phyloP scores from a whole-genome alignment of 1,140 invertebrate species.

The Dendrolimus kikuchii region DNA sequence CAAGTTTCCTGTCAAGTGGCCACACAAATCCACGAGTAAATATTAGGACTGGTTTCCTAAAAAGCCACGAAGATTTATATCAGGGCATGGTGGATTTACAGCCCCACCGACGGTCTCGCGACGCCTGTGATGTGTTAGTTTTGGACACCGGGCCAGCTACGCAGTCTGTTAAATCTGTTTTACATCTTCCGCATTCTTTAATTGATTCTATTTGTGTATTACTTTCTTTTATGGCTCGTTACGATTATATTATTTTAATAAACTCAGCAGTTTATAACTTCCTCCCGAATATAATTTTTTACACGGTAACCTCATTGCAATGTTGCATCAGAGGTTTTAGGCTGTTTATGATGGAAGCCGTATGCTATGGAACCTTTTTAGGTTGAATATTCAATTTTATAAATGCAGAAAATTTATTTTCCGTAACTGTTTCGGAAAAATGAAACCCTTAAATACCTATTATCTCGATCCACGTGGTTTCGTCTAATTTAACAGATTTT shows the following conservation, averaged over 20 bases:
- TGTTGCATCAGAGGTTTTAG: neutral
- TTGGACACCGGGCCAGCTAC: conserved; percentile 13
- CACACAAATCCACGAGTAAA: conserved; percentile 6
- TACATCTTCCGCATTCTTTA: conserved; percentile 46
- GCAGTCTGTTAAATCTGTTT: conserved; percentile 23
- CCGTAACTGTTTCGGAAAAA: too few species aligned
- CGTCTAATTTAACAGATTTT: neutral
- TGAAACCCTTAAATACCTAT: neutral
- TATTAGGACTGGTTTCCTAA: conserved; percentile 10
- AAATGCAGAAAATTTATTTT: neutral
- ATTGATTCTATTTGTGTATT: conserved; percentile 40
- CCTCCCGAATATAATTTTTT: conserved; percentile 17
- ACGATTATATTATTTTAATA: conserved; percentile 20
- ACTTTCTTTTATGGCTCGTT: conserved; percentile 31
- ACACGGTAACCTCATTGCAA: conserved; percentile 7
- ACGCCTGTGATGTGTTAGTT: conserved; percentile 23
- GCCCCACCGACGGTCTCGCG: conserved; percentile 7
- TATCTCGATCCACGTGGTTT: neutral
- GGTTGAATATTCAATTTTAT: neutral
- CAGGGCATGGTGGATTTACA: conserved; percentile 18
- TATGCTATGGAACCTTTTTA: too few species aligned
- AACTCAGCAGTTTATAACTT: conserved; percentile 21
- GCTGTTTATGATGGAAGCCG: neutral
- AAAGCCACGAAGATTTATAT: conserved; percentile 14
- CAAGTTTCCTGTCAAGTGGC: conserved; percentile 19